phyloP scores from a whole-genome alignment of 2,888 invertebrate species.

The Megastigmus dorsalis region DNA sequence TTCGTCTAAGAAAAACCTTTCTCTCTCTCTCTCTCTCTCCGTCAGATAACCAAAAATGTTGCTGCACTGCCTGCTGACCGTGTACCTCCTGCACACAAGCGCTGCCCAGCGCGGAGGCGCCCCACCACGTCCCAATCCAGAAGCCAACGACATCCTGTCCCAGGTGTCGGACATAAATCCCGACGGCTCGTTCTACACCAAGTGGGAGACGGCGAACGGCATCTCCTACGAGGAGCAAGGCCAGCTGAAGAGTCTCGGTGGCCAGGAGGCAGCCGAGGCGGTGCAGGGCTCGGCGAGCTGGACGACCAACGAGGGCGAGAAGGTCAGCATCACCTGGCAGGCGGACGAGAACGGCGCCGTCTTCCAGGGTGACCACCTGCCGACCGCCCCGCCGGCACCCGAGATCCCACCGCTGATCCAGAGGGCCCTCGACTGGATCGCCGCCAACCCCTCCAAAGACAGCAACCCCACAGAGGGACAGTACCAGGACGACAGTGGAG shows the following conservation, averaged over 20 bases:
- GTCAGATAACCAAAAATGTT: conserved; percentile 22
- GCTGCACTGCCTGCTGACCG: background rate
- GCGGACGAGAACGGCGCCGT: conserved; percentile 74
- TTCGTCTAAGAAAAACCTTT: too few species aligned
- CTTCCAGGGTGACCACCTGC: conserved; percentile 72
- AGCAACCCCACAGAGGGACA: conserved; percentile 20
- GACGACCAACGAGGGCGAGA: conserved; percentile 71
- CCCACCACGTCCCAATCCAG: background rate
- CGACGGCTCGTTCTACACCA: conserved; percentile 63
- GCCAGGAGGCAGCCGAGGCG: conserved; percentile 66
- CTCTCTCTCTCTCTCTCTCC: too few species aligned
- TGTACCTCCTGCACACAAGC: background rate
- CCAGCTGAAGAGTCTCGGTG: conserved; percentile 68
- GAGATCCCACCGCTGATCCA: conserved; percentile 70
- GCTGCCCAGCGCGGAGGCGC: conserved; percentile 15
- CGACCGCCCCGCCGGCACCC: conserved; percentile 68
- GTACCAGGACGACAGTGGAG: conserved; percentile 25
- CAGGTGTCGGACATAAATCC: conserved; percentile 64
- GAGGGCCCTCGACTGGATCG: conserved; percentile 69
- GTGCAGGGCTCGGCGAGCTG: conserved; percentile 72
- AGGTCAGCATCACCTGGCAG: conserved; percentile 70
- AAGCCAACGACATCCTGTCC: conserved; percentile 57
- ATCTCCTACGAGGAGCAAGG: conserved; percentile 73
- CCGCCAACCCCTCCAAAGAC: conserved; percentile 61
- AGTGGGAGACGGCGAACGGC: conserved; percentile 71